These are phyloP conservation scores for Leptoclinus maculatus DNA, from an alignment of 2,797 vertebrate species.

Conservation along the genomic window DNA sequence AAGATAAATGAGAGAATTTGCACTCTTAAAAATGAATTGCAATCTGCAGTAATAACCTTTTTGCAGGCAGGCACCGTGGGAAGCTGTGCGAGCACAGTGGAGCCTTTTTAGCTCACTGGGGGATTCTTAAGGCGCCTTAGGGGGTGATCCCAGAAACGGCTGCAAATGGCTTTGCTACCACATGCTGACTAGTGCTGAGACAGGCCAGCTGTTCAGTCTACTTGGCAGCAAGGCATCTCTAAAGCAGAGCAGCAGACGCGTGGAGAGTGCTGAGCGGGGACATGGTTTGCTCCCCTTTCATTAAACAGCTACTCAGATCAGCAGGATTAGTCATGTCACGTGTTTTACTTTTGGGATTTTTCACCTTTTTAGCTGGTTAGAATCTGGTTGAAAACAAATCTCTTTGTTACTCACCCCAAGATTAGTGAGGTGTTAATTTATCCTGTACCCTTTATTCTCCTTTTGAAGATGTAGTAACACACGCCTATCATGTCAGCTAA, in stretches of 20 bases:
- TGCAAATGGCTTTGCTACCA: constrained; percentile 62
- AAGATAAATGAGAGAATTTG: constrained; percentile 75
- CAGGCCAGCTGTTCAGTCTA: constrained; percentile 71
- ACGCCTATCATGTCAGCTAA: constrained; percentile 50
- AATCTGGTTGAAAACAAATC: constrained; percentile 18
- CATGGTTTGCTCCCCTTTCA: constrained; percentile 35
- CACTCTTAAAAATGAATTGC: constrained; percentile 78
- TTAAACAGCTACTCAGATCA: constrained; percentile 45
- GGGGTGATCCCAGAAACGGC: constrained; percentile 65
- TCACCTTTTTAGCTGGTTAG: constrained; percentile 19
- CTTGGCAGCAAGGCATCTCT: constrained; percentile 54
- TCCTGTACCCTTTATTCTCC: constrained; percentile 18
- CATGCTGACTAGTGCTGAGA: constrained; percentile 65
- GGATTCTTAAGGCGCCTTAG: constrained; percentile 59
- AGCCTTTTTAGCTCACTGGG: constrained; percentile 57
- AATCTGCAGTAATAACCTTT: constrained; percentile 75
- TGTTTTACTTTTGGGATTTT: constrained; percentile 13
- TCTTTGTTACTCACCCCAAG: constrained; percentile 29
- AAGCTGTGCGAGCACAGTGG: constrained; percentile 44
- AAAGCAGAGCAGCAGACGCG: constrained; percentile 61
- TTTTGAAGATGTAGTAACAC: constrained; percentile 39
- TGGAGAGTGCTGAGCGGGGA: constrained; percentile 15
- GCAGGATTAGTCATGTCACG: constrained; percentile 27
- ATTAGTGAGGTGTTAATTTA: constrained; percentile 41
- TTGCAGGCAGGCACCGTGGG: constrained; percentile 51